A percentile compares a stretch with the other conserved stretches of the same genome.
Evolutionary conservation across 1,140 invertebrate genomes (phyloP).

Genomic region (Cryptotermes secundus): DNA sequence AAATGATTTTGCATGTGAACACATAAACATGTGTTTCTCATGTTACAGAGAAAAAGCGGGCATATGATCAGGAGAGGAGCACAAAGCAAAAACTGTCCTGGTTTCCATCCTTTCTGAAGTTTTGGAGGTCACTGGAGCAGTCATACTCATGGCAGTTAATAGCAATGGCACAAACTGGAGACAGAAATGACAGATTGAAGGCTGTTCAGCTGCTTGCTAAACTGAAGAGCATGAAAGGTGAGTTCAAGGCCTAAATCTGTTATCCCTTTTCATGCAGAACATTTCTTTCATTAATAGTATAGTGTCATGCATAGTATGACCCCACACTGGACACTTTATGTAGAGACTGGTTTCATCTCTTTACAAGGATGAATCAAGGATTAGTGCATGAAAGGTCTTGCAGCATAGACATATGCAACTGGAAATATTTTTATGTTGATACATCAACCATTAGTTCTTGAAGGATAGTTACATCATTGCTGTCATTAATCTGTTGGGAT

Average conservation of each 20-base stretch:
- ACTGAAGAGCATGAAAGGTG: slow-evolving; percentile 48
- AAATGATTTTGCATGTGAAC: not conserved
- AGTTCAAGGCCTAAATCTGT: not conserved
- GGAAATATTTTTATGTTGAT: too few relatives aligned
- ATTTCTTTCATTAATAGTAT: not conserved
- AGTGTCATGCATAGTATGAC: not conserved
- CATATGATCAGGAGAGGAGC: slow-evolving; percentile 36
- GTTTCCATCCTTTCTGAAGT: slow-evolving; percentile 34
- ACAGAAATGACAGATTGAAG: slow-evolving; percentile 41
- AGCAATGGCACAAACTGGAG: slow-evolving; percentile 44
- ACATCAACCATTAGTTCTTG: too few relatives aligned
- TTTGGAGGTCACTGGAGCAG: slow-evolving; percentile 47
- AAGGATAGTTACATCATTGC: too few relatives aligned
- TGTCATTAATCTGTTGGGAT: too few relatives aligned
- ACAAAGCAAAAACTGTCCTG: slow-evolving; percentile 40
- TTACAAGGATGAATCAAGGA: not conserved
- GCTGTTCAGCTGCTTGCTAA: slow-evolving; percentile 45
- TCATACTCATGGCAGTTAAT: slow-evolving; percentile 43
- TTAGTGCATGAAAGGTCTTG: not conserved
- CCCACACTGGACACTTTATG: not conserved
- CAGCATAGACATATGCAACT: not conserved
- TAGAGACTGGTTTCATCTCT: not conserved
- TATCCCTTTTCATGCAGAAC: not conserved
- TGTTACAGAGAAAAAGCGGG: not conserved
- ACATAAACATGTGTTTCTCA: not conserved